A percentile compares a stretch with the other conserved stretches of the same genome.
These are phyloP conservation scores for Phengaris alcon DNA, from an alignment of 2,888 invertebrate species.

Conservation along the genomic window DNA sequence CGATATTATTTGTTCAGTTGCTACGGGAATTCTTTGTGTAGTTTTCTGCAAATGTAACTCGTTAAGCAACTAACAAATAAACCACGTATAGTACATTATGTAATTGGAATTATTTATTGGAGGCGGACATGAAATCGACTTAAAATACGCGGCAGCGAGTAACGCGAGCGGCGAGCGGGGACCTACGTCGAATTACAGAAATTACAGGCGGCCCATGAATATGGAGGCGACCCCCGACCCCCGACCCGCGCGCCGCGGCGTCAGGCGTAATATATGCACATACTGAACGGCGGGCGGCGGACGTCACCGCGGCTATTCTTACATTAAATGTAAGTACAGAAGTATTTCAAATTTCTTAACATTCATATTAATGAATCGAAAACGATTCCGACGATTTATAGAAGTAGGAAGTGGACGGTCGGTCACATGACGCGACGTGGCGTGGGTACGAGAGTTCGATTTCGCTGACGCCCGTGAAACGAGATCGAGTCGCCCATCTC, in stretches of 20 bases:
- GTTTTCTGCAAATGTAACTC: neutral
- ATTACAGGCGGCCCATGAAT: constrained; percentile 34
- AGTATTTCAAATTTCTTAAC: too few species aligned
- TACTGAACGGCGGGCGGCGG: neutral
- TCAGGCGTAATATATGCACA: constrained; percentile 13
- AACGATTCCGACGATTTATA: too few species aligned
- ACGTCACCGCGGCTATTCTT: neutral
- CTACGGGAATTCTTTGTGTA: neutral
- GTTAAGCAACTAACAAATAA: neutral
- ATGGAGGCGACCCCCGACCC: constrained; percentile 33
- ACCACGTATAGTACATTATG: neutral
- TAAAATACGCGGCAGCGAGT: neutral
- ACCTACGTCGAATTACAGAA: constrained; percentile 30
- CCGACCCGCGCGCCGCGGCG: constrained; percentile 26
- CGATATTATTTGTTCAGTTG: constrained; percentile 9
- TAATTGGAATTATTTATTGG: neutral
- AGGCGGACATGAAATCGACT: neutral
- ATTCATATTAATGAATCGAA: too few species aligned
- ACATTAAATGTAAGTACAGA: too few species aligned
- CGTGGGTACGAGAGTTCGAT: too few species aligned
- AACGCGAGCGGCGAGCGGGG: neutral
- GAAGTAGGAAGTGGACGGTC: too few species aligned
- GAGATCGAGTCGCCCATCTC: too few species aligned
- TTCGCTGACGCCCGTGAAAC: too few species aligned
- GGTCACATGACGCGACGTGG: too few species aligned